Evolutionary conservation across 2,797 vertebrate genomes (phyloP).

Genomic region (Coilia nasus): DNA sequence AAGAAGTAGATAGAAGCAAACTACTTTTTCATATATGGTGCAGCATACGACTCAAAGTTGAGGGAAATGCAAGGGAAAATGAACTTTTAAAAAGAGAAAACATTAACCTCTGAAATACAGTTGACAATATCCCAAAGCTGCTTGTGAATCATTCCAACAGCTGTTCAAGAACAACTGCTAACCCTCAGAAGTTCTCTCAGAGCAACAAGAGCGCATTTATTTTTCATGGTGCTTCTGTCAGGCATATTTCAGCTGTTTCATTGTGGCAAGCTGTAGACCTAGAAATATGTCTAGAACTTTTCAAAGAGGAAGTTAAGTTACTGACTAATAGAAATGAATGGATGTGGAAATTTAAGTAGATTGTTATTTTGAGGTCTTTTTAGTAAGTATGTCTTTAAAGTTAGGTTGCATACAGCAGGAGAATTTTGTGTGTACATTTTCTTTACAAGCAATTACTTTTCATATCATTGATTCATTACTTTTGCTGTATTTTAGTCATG

Average conservation of each 20-base stretch:
- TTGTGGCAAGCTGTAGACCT: constrained; percentile 31
- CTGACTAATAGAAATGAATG: background rate
- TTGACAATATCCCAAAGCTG: constrained; percentile 76
- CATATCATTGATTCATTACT: no score
- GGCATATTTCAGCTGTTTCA: constrained; percentile 70
- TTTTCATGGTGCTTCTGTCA: constrained; percentile 72
- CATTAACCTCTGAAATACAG: constrained; percentile 70
- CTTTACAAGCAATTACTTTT: no score
- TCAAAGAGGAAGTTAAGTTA: background rate
- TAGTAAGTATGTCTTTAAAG: background rate
- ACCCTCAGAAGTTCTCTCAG: constrained; percentile 71
- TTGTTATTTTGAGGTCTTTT: background rate
- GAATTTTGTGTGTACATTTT: no score
- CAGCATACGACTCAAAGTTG: no score
- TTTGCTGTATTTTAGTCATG: background rate
- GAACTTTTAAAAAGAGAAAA: background rate
- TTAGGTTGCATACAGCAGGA: background rate
- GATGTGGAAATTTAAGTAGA: background rate
- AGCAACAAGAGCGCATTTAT: constrained; percentile 66
- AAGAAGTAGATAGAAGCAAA: background rate
- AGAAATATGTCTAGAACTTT: background rate
- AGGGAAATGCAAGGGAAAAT: background rate
- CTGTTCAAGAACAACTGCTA: constrained; percentile 66
- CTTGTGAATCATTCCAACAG: constrained; percentile 76
- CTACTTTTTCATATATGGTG: background rate